phyloP scores from a whole-genome alignment of 1,140 invertebrate genomes.

The Antheraea pernyi region DNA sequence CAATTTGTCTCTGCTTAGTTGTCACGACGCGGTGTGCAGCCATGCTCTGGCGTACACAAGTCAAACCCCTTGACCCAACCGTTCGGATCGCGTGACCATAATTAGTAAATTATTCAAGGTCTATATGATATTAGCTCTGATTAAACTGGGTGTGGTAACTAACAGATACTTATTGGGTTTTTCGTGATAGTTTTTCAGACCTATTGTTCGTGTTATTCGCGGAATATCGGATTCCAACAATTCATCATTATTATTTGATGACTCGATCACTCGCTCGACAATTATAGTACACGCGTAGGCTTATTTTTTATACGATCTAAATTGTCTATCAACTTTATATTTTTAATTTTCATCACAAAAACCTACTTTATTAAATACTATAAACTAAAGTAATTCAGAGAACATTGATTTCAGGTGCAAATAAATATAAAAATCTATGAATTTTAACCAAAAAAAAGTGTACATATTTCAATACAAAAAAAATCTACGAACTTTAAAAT shows the following conservation, averaged over 20 bases:
- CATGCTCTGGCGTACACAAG: neutral
- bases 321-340: neutral
- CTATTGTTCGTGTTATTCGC: constrained; percentile 1
- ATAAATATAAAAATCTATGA: too few species aligned
- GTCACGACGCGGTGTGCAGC: constrained; percentile 8
- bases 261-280: neutral
- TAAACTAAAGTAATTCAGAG: too few species aligned
- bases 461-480: too few species aligned
- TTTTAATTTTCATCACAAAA: too few species aligned
- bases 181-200: neutral
- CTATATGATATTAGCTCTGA: constrained; percentile 2
- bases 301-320: neutral
- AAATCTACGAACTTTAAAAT: too few species aligned
- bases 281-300: neutral
- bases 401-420: too few species aligned
- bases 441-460: too few species aligned
- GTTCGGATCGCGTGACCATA: constrained; percentile 10
- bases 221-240: neutral
- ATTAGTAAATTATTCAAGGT: constrained; percentile 16
- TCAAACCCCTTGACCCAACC: constrained; percentile 5
- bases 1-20: neutral
- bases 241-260: neutral
- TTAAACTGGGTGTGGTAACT: constrained; percentile 6
- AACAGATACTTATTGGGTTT: neutral
- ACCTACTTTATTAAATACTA: too few species aligned